Percentiles rank a stretch among this genome's conserved stretches.
Evolutionary conservation across 2,888 invertebrate species (phyloP).

Genomic region (Oegoconia quadripuncta): DNA sequence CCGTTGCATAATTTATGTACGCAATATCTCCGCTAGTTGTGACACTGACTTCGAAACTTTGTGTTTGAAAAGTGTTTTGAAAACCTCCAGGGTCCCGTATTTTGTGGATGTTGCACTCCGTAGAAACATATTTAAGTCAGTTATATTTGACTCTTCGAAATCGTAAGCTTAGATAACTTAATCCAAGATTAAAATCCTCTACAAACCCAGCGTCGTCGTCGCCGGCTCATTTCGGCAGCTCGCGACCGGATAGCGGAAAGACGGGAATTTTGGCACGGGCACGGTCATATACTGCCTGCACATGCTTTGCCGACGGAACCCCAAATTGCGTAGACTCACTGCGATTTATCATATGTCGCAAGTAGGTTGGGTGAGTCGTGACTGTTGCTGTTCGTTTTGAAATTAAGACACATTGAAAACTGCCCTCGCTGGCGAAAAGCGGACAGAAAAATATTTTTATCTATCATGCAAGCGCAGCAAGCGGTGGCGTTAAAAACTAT

Average conservation of each 20-base stretch:
- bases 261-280: conserved; percentile 66
- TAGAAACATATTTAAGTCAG: not conserved
- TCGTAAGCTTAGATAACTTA: conserved; percentile 15
- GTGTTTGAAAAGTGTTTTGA: no score
- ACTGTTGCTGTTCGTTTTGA: conserved; percentile 31
- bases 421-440: not conserved
- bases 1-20: no score
- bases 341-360: conserved; percentile 61
- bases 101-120: not conserved
- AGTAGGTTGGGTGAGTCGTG: conserved; percentile 41
- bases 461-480: no score
- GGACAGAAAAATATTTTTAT: no score
- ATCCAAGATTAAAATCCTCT: conserved; percentile 36
- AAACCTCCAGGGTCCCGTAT: no score
- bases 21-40: no score
- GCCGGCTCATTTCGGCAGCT: conserved; percentile 25
- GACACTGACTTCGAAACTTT: no score
- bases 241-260: conserved; percentile 46
- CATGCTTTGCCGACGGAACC: conserved; percentile 52
- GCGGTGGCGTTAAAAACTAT: no score
- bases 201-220: conserved; percentile 11
- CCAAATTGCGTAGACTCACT: conserved; percentile 60
- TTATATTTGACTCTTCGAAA: not conserved
- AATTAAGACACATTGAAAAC: conserved; percentile 11
- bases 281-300: conserved; percentile 41